These are phyloP conservation scores for Tadarida brasiliensis DNA, from an alignment of 2,797 vertebrate species.

Conservation along the genomic window DNA sequence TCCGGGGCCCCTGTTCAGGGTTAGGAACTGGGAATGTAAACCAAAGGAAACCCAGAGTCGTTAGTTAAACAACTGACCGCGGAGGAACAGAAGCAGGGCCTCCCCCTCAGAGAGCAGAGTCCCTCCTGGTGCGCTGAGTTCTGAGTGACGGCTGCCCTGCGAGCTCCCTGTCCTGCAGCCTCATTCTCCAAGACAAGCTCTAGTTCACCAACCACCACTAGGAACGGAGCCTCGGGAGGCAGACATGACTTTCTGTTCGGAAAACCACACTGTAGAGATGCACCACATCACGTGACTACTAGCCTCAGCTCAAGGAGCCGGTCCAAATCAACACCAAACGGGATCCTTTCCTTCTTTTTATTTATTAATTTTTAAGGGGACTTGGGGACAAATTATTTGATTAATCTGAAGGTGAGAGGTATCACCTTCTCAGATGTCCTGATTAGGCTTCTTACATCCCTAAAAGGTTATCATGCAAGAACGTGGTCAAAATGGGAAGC, in stretches of 20 bases:
- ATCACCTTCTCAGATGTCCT: background rate
- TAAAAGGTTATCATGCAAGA: background rate
- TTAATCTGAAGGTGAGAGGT: background rate
- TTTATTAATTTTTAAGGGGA: background rate
- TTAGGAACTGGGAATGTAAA: slow-evolving; percentile 27
- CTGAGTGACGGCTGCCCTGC: fast-evolving
- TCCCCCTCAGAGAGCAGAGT: background rate
- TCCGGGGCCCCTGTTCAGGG: background rate
- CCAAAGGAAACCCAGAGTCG: background rate
- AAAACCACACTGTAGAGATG: background rate
- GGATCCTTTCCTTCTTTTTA: background rate
- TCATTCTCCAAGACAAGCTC: background rate
- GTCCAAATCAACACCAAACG: background rate
- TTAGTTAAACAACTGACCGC: background rate
- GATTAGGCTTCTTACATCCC: background rate
- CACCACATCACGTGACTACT: background rate
- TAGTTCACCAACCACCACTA: background rate
- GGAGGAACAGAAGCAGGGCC: background rate
- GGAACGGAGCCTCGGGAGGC: background rate
- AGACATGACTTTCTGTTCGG: background rate
- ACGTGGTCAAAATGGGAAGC: background rate
- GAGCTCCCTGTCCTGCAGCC: too few relatives aligned
- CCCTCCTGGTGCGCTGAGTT: background rate
- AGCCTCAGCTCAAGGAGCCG: background rate
- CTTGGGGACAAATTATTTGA: too few relatives aligned